Conservation (phyloP, 2,888 invertebrate genomes). For the Craniophora ligustri region DNA sequence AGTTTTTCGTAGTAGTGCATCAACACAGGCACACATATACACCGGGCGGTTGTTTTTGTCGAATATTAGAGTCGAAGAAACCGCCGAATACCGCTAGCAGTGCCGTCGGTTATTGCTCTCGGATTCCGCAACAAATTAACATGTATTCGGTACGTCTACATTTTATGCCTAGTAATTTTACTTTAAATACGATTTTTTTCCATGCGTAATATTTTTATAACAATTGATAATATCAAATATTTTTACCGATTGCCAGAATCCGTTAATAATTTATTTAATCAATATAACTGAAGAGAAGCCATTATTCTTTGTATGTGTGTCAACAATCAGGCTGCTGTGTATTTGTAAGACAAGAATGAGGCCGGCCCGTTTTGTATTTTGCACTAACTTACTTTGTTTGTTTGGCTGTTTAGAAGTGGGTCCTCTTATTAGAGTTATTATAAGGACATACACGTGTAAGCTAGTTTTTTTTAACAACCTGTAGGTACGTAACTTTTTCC, state of each 20-base stretch:
- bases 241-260: constrained; percentile 14
- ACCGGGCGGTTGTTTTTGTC: constrained; percentile 78
- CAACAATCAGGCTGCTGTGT: constrained; percentile 53
- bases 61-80: constrained; percentile 84
- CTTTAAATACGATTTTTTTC: constrained; percentile 72
- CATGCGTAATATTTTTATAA: constrained; percentile 36
- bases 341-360: constrained; percentile 58
- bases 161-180: constrained; percentile 83
- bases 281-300: constrained; percentile 39
- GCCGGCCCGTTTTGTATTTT: constrained; percentile 65
- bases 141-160: constrained; percentile 87
- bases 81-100: constrained; percentile 86
- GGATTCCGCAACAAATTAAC: constrained; percentile 88
- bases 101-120: constrained; percentile 87
- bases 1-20: constrained; percentile 65
- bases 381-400: constrained; percentile 59
- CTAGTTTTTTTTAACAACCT: constrained; percentile 16
- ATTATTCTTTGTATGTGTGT: constrained; percentile 57
- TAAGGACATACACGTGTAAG: constrained; percentile 32
- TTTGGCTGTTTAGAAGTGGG: constrained; percentile 46
- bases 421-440: constrained; percentile 44
- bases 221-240: constrained; percentile 38
- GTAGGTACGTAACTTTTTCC: background rate
- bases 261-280: constrained; percentile 33
- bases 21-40: constrained; percentile 66